Percentiles rank a stretch among this genome's conserved stretches.
These are phyloP conservation scores for Casuarius casuarius DNA, from an alignment of 2,113 vertebrate genomes.

Conservation along the genomic window DNA sequence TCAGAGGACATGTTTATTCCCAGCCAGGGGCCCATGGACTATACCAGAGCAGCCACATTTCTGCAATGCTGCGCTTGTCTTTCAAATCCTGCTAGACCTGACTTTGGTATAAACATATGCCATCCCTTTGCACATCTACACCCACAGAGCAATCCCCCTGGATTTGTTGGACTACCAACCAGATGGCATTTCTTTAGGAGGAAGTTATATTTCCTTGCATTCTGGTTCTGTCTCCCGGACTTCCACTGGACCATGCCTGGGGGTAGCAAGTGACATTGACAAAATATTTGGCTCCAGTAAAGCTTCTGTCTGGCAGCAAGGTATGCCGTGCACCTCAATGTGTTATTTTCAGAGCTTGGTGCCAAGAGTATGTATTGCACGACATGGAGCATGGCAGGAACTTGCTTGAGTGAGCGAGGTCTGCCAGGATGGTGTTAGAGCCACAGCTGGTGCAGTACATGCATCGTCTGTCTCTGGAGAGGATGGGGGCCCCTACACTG, in stretches of 20 bases:
- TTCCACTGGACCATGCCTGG: neutral
- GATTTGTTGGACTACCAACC: too few species aligned
- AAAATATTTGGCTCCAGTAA: neutral
- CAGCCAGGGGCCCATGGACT: too few species aligned
- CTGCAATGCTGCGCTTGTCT: too few species aligned
- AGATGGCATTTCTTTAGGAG: neutral
- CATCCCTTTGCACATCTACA: too few species aligned
- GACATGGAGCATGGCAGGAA: neutral
- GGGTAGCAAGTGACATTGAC: neutral
- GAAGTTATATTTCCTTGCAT: neutral
- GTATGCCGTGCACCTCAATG: neutral
- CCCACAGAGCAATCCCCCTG: too few species aligned
- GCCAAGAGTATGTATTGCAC: neutral
- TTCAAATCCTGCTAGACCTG: too few species aligned
- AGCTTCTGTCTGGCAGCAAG: neutral
- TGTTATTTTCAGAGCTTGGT: neutral
- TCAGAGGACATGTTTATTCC: neutral
- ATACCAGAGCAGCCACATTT: too few species aligned
- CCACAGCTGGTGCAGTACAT: neutral
- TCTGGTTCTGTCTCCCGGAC: neutral
- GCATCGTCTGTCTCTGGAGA: neutral
- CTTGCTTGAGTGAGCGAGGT: neutral
- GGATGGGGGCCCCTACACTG: too few species aligned
- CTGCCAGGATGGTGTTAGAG: neutral
- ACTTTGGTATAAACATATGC: too few species aligned